Conservation (phyloP, 1,140 invertebrate genomes). For the Agraylea sexmaculata region DNA sequence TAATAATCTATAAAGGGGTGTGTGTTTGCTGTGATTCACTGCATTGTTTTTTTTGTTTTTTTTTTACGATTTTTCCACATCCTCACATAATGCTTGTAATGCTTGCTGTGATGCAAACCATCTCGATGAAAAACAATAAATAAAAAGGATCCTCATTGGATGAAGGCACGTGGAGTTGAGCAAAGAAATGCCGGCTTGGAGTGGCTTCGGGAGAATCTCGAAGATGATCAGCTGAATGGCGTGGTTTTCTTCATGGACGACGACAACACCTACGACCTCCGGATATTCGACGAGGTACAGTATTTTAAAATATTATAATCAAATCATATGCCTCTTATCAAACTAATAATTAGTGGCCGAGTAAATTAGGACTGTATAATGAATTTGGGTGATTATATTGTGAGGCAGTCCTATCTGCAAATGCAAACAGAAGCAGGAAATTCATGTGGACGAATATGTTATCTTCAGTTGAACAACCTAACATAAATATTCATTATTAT, state of each 20-base stretch:
- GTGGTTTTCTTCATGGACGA: slow-evolving; percentile 98
- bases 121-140: slow-evolving; percentile 7
- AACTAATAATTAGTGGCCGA: too few relatives aligned
- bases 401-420: too few relatives aligned
- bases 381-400: too few relatives aligned
- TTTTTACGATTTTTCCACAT: background rate
- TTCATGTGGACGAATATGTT: too few relatives aligned
- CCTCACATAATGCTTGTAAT: slow-evolving; percentile 13
- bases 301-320: too few relatives aligned
- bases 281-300: slow-evolving; percentile 78
- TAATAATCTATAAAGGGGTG: too few relatives aligned
- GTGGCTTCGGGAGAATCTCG: slow-evolving; percentile 70
- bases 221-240: slow-evolving; percentile 46
- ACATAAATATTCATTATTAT: too few relatives aligned
- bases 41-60: slow-evolving; percentile 11
- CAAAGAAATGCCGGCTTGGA: slow-evolving; percentile 83
- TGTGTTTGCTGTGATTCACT: slow-evolving; percentile 3
- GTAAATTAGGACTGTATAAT: too few relatives aligned
- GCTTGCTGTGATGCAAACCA: slow-evolving; percentile 10
- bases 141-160: slow-evolving; percentile 66
- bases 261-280: slow-evolving; percentile 88
- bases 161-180: slow-evolving; percentile 85
- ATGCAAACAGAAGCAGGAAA: too few relatives aligned
- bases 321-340: too few relatives aligned
- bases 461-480: too few relatives aligned